Percentiles rank a stretch among this genome's conserved stretches.
phyloP scores from a whole-genome alignment of 2,888 invertebrate genomes.

The Ennomos erosarius region DNA sequence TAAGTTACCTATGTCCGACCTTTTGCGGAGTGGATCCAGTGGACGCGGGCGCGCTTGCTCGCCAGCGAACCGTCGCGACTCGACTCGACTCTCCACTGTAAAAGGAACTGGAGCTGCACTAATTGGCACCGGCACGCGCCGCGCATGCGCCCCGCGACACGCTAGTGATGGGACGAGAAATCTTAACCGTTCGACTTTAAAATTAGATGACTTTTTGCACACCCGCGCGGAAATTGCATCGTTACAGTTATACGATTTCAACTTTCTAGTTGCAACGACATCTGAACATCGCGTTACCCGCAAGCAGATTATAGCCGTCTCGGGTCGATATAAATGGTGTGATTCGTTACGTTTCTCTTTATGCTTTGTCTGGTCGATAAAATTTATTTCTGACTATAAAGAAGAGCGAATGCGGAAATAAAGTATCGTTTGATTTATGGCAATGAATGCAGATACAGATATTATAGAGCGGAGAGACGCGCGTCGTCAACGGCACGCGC shows the following conservation, averaged over 20 bases:
- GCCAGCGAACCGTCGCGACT: constrained; percentile 70
- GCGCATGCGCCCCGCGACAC: constrained; percentile 73
- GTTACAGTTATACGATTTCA: constrained; percentile 64
- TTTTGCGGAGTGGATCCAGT: constrained; percentile 20
- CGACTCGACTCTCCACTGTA: constrained; percentile 73
- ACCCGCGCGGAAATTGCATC: constrained; percentile 66
- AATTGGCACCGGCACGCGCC: constrained; percentile 83
- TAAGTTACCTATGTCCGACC: constrained; percentile 19
- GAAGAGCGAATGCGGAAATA: constrained; percentile 70
- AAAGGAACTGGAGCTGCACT: constrained; percentile 83
- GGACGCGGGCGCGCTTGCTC: constrained; percentile 46
- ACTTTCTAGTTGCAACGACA: constrained; percentile 60
- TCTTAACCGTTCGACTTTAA: constrained; percentile 73
- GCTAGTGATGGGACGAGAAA: constrained; percentile 82
- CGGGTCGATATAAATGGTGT: constrained; percentile 43
- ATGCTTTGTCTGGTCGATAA: constrained; percentile 59
- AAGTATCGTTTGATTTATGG: constrained; percentile 68
- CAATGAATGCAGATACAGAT: constrained; percentile 46
- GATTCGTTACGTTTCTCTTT: constrained; percentile 64
- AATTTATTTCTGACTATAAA: constrained; percentile 42
- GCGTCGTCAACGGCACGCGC: constrained; percentile 46
- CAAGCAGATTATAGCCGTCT: constrained; percentile 43
- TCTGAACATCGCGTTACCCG: constrained; percentile 47
- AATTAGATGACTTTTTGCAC: constrained; percentile 74
- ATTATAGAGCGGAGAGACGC: constrained; percentile 32